phyloP scores from a whole-genome alignment of 2,888 invertebrate species.

The Drosophila borborema region DNA sequence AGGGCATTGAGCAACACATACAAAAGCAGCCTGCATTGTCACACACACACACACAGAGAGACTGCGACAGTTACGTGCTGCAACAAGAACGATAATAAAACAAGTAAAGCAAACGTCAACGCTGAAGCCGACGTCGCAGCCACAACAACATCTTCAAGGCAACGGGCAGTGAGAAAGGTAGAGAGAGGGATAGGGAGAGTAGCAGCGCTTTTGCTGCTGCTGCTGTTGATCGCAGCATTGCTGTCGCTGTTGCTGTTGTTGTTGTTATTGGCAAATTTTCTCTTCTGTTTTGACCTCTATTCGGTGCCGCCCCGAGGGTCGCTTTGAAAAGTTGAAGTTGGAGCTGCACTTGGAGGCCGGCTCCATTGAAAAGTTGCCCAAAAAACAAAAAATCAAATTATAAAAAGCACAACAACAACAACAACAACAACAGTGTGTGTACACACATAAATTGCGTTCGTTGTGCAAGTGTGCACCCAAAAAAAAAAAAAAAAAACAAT shows the following conservation, averaged over 20 bases:
- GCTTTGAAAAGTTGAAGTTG: conserved; percentile 40
- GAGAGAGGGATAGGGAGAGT: background rate
- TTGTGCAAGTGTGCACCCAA: conserved; percentile 60
- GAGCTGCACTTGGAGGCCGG: conserved; percentile 57
- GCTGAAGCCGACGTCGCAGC: conserved; percentile 30
- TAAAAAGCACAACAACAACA: conserved; percentile 21
- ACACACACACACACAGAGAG: conserved; percentile 46
- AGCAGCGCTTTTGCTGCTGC: conserved; percentile 1
- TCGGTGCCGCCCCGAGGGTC: conserved; percentile 57
- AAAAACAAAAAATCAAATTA: conserved; percentile 15
- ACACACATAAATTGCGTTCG: conserved; percentile 47
- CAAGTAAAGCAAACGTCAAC: conserved; percentile 63
- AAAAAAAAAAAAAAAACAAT: conserved; percentile 12
- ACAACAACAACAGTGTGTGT: background rate
- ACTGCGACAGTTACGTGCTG: conserved; percentile 49
- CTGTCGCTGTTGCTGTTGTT: conserved; percentile 1
- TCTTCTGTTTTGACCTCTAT: conserved; percentile 71
- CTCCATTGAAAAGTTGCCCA: conserved; percentile 61
- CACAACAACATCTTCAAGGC: conserved; percentile 66
- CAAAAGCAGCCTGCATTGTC: conserved; percentile 69
- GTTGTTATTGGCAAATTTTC: conserved; percentile 56
- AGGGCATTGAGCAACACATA: conserved; percentile 43
- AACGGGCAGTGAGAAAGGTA: background rate
- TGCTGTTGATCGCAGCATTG: conserved; percentile 8
- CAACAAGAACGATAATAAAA: conserved; percentile 54